Conservation (phyloP, 1,140 invertebrate species). For the Lucilia sericata region DNA sequence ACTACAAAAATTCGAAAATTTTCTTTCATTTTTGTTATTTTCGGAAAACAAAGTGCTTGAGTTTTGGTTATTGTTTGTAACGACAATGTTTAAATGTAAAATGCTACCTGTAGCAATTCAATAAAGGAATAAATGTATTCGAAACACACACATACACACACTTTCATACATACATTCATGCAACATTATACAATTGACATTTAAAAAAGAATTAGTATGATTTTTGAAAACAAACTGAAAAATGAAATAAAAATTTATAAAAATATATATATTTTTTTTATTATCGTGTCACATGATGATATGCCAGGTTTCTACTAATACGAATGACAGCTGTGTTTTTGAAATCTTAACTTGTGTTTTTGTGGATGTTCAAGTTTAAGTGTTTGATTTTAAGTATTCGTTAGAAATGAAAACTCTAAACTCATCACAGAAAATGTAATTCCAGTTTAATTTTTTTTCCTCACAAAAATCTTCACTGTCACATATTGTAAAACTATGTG, state of each 20-base stretch:
- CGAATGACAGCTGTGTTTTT: background rate
- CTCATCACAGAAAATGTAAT: background rate
- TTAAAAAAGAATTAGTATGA: background rate
- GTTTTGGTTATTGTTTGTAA: background rate
- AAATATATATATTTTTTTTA: background rate
- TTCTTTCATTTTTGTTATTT: too few species aligned
- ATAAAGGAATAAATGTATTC: background rate
- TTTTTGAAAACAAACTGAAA: background rate
- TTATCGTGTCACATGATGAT: constrained; percentile 1
- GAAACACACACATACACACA: too few species aligned
- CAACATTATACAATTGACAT: background rate
- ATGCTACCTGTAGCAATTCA: background rate
- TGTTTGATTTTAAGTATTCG: background rate
- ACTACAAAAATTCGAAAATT: too few species aligned
- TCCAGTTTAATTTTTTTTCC: too few species aligned
- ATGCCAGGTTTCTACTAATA: background rate
- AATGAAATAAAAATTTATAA: background rate
- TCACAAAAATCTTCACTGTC: too few species aligned
- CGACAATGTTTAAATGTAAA: background rate
- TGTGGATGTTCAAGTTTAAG: background rate
- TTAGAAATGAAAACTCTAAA: background rate
- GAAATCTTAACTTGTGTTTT: background rate
- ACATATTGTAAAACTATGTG: background rate
- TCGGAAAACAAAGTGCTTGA: too few species aligned
- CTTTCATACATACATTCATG: background rate